phyloP scores from a whole-genome alignment of 2,113 vertebrate genomes.

The Oryctolagus cuniculus region DNA sequence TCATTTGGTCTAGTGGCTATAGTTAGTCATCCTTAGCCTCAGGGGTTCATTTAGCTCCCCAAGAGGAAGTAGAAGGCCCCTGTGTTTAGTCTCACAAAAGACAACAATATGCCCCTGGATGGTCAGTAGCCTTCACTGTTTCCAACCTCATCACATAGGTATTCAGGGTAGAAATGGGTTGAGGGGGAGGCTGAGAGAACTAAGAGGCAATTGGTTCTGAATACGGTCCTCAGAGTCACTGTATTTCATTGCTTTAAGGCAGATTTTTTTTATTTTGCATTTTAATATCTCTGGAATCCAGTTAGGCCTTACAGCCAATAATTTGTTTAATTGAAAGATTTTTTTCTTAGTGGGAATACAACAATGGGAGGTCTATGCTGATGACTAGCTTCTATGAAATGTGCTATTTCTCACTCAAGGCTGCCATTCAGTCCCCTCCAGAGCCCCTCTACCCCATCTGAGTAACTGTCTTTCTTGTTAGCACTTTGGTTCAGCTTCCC shows the following conservation, averaged over 20 bases:
- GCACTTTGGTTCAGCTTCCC: not conserved
- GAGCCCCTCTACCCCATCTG: not conserved
- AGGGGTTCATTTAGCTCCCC: not conserved
- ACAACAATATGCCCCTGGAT: not conserved
- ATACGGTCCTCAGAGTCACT: not conserved
- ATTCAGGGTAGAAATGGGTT: not conserved
- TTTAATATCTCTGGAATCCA: conserved; percentile 33
- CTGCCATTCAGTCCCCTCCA: not conserved
- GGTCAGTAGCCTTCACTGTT: not conserved
- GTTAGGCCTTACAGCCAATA: not conserved
- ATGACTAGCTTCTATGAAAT: conserved; percentile 18
- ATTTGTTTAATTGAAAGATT: conserved; percentile 25
- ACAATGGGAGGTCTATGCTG: not conserved
- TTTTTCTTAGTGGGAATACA: conserved; percentile 50
- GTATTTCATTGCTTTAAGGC: not conserved
- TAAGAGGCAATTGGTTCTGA: not conserved
- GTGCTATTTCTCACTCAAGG: conserved; percentile 7
- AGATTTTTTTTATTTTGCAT: not conserved
- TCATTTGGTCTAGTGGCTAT: not conserved
- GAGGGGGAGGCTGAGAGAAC: not conserved
- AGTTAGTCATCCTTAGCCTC: not conserved
- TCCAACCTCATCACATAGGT: not conserved
- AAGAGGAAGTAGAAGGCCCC: not conserved
- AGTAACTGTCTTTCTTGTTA: conserved; percentile 14
- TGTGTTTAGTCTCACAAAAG: not conserved